Evolutionary conservation across 2,797 vertebrate genomes (phyloP), one percentile per base, ranked within the genome.

Genomic region (Macropodus opercularis): DNA sequence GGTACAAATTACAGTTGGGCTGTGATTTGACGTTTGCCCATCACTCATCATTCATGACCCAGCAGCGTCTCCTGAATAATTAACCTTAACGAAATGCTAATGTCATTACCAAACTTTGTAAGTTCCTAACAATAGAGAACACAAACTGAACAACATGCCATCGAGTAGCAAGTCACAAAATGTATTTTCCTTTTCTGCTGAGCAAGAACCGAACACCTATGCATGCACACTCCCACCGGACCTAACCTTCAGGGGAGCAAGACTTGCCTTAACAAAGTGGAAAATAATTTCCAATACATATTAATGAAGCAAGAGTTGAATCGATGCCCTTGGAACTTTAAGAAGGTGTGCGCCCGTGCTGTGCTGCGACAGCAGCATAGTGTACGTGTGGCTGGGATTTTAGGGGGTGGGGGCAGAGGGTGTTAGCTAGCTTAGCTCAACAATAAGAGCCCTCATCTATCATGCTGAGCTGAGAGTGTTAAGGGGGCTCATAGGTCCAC

Each of bases 261-360:
- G 79, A 80, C 80, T 84, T 80, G 85, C 84, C 76, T 85, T 84
- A 85, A 90, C 85, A 89, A 88, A 91, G 85, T 87, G 78, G 80
- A 72, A 86, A 90, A 89, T 92, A 89, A 92, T 91, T 91, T 89
- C 88, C 86, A 90, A 92, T 92, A 92, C 90, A 92, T 92, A 92
- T 90, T 92, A 90, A 92, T 91, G 90, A 90, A 86, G 83, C 76
- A 26, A n/a, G 57, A 77, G 82, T 85, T 72, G 73, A 90, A 91
- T 89, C 85, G 63, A 85, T 88, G 90, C 81, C 91, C 89, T 92
- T 92, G 90, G 88, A 91, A 88, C 81, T 89, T 86, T 81, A 66
- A 65, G 79, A 62, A n/a, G n/a, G 77, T 40, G 70, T 58, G 70
- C 69, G 83, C 80, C 80, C 78, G 74, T 56, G 77, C 76, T 79